Base-by-base conservation (phyloP, 2,888 invertebrate species). In the Rhamnusium bicolor region DNA sequence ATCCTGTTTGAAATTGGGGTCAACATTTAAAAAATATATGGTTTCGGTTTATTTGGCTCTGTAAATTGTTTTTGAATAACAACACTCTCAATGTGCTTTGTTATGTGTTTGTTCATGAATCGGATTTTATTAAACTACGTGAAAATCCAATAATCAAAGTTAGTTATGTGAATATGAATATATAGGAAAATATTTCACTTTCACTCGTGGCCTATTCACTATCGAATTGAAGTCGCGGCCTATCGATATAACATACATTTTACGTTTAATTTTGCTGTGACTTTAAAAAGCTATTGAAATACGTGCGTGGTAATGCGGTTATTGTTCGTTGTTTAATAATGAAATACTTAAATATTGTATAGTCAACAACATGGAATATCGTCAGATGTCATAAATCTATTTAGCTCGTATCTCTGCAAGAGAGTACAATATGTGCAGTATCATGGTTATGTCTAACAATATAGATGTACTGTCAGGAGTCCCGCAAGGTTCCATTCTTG, bases 51-150 rank as follows among this genome's bases (percentile, higher is more conserved):
- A 5, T n/a, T 40, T 4, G 5, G 29, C n/a, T 32, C 29, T 5
- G 16, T 24, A 32, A 58, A 58, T 58, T 58, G 58, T 58, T 58
- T 58, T 58, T 58, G 8, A 58, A 29, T 58, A 58, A 58, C 16
- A 29, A 18, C 29, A 2, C 14, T 24, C 29, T 18, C 6, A 49
- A 49, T 8, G 16, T 16, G 49, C 6, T 58, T 58, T 40, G 8
- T 18, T 58, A n/a, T 58, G 58, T 58, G 14, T 32, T 18, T 29
- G 58, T 58, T 32, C 32, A 58, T 58, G 32, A 32, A 58, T 58
- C 32, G 29, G 58, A 29, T 14, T 58, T 58, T 54, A 54, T 58
- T 58, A 16, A 12, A 18, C 18, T 14, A 4, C 27, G 14, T 29
- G 58, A 58, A 58, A 29, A 58, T 58, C 58, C 58, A 29, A 58